Percentiles rank a stretch among this genome's conserved stretches.
These are phyloP conservation scores for Indri indri DNA, from an alignment of 2,113 vertebrate genomes.

Conservation along the genomic window DNA sequence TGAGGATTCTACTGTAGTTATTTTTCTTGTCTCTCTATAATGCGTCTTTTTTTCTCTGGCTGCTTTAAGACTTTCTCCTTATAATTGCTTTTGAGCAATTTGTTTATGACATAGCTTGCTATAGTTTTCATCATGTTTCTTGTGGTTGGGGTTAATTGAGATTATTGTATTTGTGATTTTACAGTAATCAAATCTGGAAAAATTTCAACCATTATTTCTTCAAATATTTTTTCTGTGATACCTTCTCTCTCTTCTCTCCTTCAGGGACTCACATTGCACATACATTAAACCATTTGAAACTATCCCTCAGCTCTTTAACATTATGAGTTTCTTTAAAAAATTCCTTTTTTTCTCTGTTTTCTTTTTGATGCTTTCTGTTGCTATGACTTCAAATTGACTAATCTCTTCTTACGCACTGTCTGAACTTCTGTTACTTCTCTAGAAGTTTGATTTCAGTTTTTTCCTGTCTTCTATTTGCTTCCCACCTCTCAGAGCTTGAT, in stretches of 20 bases:
- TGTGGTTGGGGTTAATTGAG: not conserved
- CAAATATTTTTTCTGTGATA: not conserved
- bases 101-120: not conserved
- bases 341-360: not conserved
- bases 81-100: not conserved
- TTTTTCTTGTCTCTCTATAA: not conserved
- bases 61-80: not conserved
- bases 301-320: not conserved
- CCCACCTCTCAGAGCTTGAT: not conserved
- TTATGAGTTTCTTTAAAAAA: not conserved
- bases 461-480: not conserved
- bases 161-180: not conserved
- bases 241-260: not conserved
- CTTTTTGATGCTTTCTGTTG: not conserved
- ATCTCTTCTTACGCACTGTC: not conserved
- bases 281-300: not conserved
- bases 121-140: not conserved
- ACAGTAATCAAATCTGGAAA: not conserved
- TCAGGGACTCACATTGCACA: too few species aligned
- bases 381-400: not conserved
- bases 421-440: not conserved
- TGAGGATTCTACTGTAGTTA: not conserved
- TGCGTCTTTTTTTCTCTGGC: not conserved
- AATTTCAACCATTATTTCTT: not conserved
- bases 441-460: not conserved